Percentiles rank a stretch among this genome's conserved stretches.
Evolutionary conservation across 1,140 invertebrate species (phyloP).

Genomic region (Drosophila ananassae): DNA sequence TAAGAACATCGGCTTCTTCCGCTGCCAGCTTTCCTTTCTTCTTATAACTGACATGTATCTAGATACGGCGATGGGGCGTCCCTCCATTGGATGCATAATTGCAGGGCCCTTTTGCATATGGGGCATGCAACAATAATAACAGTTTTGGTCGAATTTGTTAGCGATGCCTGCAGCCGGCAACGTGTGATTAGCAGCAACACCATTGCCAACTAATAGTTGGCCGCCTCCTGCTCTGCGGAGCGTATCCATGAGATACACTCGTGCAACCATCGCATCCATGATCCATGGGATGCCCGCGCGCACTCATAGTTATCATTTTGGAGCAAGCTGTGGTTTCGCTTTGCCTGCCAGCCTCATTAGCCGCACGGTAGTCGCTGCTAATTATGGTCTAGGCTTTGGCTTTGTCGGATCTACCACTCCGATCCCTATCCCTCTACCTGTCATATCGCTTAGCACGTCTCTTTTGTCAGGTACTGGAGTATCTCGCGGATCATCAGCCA

Average conservation of each 20-base stretch:
- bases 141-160: slow-evolving; percentile 60
- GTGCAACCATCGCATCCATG: slow-evolving; percentile 8
- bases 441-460: slow-evolving; percentile 42
- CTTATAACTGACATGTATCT: slow-evolving; percentile 71
- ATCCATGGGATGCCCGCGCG: slow-evolving; percentile 2
- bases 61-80: slow-evolving; percentile 39
- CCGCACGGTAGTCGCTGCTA: slow-evolving; percentile 52
- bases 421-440: slow-evolving; percentile 33
- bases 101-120: slow-evolving; percentile 60
- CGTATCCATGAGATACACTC: slow-evolving; percentile 20
- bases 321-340: slow-evolving; percentile 7
- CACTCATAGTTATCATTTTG: slow-evolving; percentile 21
- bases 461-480: slow-evolving; percentile 19
- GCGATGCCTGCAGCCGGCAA: slow-evolving; percentile 19
- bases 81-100: slow-evolving; percentile 53
- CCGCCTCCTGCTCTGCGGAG: slow-evolving; percentile 26
- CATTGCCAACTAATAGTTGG: slow-evolving; percentile 48
- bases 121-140: slow-evolving; percentile 54
- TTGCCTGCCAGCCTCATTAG: slow-evolving; percentile 52
- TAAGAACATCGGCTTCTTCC: background rate
- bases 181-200: slow-evolving; percentile 71
- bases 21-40: background rate
- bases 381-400: slow-evolving; percentile 42
- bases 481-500: background rate
- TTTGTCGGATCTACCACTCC: slow-evolving; percentile 5